Evolutionary conservation across 2,888 invertebrate genomes (phyloP), one percentile per base, ranked within the genome.

Genomic region (Drosophila kuntzei): DNA sequence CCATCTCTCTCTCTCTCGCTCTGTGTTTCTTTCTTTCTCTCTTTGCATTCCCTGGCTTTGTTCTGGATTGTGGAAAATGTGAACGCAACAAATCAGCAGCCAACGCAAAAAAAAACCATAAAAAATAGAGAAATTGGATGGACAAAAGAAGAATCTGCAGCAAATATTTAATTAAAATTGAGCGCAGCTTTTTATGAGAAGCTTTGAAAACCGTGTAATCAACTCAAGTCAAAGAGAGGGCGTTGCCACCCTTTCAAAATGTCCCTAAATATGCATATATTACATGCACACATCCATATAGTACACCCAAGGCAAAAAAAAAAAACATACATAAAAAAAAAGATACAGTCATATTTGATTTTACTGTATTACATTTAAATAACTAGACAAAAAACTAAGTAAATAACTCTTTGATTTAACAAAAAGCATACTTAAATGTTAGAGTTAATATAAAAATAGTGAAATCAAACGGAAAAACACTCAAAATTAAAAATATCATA

Each of bases 91-190:
- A 73, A 59, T 73, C 62, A 68, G 32, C 44, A 32, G 51, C 22
- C 8, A 32, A 32, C 41, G 22, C 29, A 46, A 4, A 37, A 16
- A 14, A 25, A 36, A 44, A 2, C 12, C 7, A 27, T 29, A 47
- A 22, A 4, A 22, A 22, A 27, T 27, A n/a, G 29, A 22, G 16
- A 14, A 14, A 53, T 46, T 46, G n/a, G 37, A 57, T 44, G 39
- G 60, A 60, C 29, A 22, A 32, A 51, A 37, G 25, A 29, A 37
- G 63, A 50, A 60, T 41, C 18, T 44, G 51, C 55, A 25, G 59
- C 49, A 79, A 86, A 71, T 82, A 66, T 86, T 86, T 80, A 80
- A 86, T 81, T 81, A 76, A 82, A 80, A 82, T 61, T 59, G 59
- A 64, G 61, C 41, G 46, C 43, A 46, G 62, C 12, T 16, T 41